These are phyloP conservation scores for Notothenia coriiceps DNA, from an alignment of 2,113 vertebrate genomes.

Conservation along the genomic window DNA sequence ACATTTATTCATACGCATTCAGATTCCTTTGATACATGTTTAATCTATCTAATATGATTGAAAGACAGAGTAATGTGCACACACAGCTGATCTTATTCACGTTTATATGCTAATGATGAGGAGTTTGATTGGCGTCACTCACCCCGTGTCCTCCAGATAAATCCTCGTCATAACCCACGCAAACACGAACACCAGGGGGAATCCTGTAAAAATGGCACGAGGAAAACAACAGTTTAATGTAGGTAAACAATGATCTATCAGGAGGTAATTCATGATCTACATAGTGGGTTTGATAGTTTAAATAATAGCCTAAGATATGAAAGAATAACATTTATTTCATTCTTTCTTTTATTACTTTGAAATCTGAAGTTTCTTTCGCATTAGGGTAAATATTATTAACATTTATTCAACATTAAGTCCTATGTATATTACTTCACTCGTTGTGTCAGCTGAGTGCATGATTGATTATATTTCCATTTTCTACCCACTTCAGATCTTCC, in stretches of 20 bases:
- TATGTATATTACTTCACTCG: no score
- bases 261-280: no score
- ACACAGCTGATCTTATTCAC: background rate
- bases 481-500: no score
- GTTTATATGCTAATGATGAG: background rate
- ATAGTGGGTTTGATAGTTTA: background rate
- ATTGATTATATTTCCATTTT: no score
- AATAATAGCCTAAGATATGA: background rate
- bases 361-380: background rate
- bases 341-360: background rate
- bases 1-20: background rate
- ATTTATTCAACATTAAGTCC: no score
- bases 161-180: constrained; percentile 87
- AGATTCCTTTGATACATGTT: background rate
- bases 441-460: no score
- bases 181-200: constrained; percentile 87
- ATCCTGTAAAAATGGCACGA: constrained; percentile 77
- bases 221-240: background rate
- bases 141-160: constrained; percentile 92
- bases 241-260: background rate
- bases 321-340: background rate
- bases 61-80: background rate
- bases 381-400: no score
- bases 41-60: background rate
- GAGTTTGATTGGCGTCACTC: constrained; percentile 7